phyloP scores from a whole-genome alignment of 2,113 vertebrate genomes.

The Procapra przewalskii region DNA sequence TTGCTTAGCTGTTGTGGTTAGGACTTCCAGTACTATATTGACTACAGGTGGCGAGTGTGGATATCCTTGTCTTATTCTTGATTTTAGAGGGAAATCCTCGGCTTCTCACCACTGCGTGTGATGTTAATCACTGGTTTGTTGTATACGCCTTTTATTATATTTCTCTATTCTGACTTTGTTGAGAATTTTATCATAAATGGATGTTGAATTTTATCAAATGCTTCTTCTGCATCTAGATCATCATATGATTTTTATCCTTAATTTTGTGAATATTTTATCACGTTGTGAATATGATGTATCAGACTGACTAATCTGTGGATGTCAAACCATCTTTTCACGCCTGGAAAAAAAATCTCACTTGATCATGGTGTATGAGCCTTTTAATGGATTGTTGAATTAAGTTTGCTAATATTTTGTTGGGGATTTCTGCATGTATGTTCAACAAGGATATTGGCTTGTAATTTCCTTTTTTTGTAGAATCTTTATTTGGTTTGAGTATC shows the following conservation, averaged over 20 bases:
- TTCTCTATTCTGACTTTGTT: background rate
- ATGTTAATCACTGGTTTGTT: background rate
- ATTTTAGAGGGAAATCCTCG: background rate
- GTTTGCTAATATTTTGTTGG: background rate
- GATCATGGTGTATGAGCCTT: background rate
- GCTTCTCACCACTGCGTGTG: background rate
- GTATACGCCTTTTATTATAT: background rate
- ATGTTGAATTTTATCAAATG: background rate
- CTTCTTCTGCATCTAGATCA: background rate
- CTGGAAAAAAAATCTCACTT: background rate
- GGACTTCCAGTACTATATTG: background rate
- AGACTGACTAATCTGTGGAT: background rate
- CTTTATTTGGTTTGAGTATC: background rate
- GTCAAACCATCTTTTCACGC: background rate
- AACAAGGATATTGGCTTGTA: background rate
- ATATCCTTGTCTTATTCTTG: background rate
- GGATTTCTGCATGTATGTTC: background rate
- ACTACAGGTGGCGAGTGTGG: no score
- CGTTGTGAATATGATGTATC: background rate
- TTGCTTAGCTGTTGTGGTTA: background rate
- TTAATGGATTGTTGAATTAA: background rate
- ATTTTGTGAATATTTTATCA: background rate
- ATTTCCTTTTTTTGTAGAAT: background rate
- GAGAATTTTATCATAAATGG: background rate
- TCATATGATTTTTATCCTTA: background rate